Base-by-base conservation (phyloP, 2,797 vertebrate species). In the Microcaecilia unicolor region DNA sequence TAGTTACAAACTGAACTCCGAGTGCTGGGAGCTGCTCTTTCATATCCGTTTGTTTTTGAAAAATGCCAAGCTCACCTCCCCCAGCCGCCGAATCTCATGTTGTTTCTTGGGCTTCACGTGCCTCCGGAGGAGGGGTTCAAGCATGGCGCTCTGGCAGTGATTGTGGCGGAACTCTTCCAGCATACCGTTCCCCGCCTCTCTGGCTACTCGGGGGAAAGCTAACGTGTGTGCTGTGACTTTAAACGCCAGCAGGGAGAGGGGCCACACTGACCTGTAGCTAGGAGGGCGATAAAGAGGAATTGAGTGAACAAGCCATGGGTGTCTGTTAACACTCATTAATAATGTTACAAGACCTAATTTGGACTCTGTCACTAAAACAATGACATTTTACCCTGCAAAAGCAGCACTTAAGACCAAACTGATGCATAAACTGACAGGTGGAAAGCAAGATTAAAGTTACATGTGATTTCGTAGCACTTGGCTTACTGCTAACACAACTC, bases 31-130 rank as follows among this genome's bases (percentile, higher is more conserved):
- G 20, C 13, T 21, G 4, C 1, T 7, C 7, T 9, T 9, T 6
- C 4, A 15, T 8, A 10, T 10, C 26, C 5, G 3, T 2, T 4
- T 6, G 4, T 4, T 5, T 12, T 10, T 4, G 2, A 5, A 4
- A 10, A 12, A 6, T 22, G 15, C 11, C n/a, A n/a, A 55, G 52
- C 55, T 25, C 16, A 81, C 80, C 70, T 78, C 53, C 39, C 91
- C 90, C 10, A 98, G 78, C 25, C 67, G 69, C 15, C 65, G 55
- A 52, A 98, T 91, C 70, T 98, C 93, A 4, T 98, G 93, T 61
- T 97, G 93, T 39, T 97, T 98, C 70, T 98, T 97, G 34, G 91
- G 90, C 56, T 91, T 92, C 41, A 97, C 80, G 5, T 98, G 92
- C 49, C 86, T 92, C 45, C 92, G 86, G 48, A 97, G 92, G 6